Evolutionary conservation across 2,113 vertebrate species (phyloP).

Genomic region (Ardeotis arabs): DNA sequence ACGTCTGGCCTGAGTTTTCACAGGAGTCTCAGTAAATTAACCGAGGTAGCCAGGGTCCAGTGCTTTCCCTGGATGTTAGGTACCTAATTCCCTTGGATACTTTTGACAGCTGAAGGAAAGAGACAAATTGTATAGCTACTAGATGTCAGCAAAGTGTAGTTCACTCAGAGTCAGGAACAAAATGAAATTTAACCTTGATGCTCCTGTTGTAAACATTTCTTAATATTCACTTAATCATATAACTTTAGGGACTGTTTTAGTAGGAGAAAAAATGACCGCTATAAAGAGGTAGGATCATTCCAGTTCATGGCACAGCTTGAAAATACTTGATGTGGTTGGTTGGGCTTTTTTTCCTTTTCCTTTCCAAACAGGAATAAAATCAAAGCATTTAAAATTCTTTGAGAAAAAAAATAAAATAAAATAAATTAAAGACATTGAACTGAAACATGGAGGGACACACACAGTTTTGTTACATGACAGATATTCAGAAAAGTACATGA

Average conservation of each 20-base stretch:
- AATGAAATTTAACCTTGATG: background rate
- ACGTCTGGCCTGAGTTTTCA: background rate
- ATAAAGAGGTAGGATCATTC: background rate
- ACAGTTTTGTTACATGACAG: background rate
- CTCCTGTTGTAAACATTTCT: background rate
- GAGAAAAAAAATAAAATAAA: background rate
- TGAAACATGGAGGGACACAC: background rate
- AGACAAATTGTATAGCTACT: background rate
- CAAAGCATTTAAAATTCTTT: background rate
- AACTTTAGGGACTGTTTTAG: background rate
- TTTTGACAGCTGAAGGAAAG: background rate
- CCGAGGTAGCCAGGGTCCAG: background rate
- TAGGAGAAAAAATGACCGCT: background rate
- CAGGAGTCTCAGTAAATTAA: background rate
- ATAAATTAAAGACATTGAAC: background rate
- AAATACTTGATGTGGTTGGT: background rate
- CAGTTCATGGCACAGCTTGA: background rate
- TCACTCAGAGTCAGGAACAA: background rate
- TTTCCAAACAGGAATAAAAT: background rate
- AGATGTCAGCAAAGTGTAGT: background rate
- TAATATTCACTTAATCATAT: background rate
- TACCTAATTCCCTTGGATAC: background rate
- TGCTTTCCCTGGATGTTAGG: background rate
- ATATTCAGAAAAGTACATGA: fast-evolving
- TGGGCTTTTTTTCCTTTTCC: background rate